Evolutionary conservation across 2,797 vertebrate species (phyloP), one percentile per base, ranked within the genome.

Genomic region (Mus minutoides): DNA sequence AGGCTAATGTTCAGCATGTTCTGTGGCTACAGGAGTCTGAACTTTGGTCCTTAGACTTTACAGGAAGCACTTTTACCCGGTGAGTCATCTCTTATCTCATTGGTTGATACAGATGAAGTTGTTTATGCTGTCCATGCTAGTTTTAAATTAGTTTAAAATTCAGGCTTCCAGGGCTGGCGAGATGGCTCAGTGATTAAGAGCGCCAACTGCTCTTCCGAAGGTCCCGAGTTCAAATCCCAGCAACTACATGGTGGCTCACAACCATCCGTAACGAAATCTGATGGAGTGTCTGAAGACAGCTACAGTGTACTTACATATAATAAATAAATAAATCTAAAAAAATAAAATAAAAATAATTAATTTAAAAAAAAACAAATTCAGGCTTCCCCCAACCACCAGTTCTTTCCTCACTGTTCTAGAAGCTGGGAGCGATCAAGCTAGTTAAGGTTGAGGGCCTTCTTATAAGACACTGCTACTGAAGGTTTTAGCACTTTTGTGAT

Each of bases 401-500:
- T n/a, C 37, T 88, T 26, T 26, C 0, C 64, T 93, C 13, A 60
- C 3, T 78, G 49, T 60, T 79, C 26, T 78, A 64, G 75, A 93
- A 94, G 56, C 58, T 95, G 56, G 31, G 43, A 94, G 3, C 0
- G 76, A 9, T 62, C n/a, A 80, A 93, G 62, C n/a, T 56, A 85
- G 71, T 94, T 90, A 92, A 64, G 31, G 4, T 78, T 69, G 78
- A 91, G 17, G 24, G 71, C 43, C n/a, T 92, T 95, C n/a, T 76
- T 95, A 85, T 62, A 83, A 89, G 89, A 67, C 17, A 31, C 3
- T 67, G 62, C 86, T 92, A 94, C 56, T 77, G 34, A 46, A 46
- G 46, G 58, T 93, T 26, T 79, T 77, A 79, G 1, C 29, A n/a
- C 56, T 52, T 91, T 97, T 77, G 77, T 62, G 14, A 31, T 40